Evolutionary conservation across 2,113 vertebrate genomes (phyloP).

Genomic region (Antigone vipio): DNA sequence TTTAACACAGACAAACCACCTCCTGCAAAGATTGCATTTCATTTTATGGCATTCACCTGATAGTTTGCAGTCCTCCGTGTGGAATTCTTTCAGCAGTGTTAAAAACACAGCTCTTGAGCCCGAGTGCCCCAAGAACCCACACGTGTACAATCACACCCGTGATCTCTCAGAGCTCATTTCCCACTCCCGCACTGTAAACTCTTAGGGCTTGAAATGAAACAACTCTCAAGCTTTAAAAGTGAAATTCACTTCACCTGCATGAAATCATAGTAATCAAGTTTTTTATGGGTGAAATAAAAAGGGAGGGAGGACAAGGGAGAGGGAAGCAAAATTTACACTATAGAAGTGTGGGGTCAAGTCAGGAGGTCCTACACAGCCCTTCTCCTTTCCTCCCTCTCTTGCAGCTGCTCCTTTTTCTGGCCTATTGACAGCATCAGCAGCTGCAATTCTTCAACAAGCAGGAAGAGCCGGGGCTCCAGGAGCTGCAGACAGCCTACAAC

Average conservation of each 20-base stretch:
- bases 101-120: not conserved
- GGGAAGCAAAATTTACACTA: not conserved
- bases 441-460: not conserved
- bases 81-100: not conserved
- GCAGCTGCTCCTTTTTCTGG: not conserved
- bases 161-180: not conserved
- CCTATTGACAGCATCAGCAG: not conserved
- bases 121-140: not conserved
- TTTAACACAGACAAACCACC: not conserved
- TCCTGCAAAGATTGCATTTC: not conserved
- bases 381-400: not conserved
- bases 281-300: not conserved
- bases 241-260: not conserved
- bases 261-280: not conserved
- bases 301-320: not conserved
- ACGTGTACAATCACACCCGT: not conserved
- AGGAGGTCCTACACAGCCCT: not conserved
- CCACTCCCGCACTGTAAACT: not conserved
- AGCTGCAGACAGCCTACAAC: not conserved
- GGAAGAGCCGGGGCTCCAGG: accelerated
- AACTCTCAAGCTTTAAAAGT: not conserved
- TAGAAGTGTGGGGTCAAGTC: not conserved
- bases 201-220: constrained; percentile 21
- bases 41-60: not conserved
- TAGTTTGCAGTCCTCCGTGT: not conserved